These are phyloP conservation scores for Melitaea athalia DNA, from an alignment of 2,888 invertebrate species.

Conservation along the genomic window DNA sequence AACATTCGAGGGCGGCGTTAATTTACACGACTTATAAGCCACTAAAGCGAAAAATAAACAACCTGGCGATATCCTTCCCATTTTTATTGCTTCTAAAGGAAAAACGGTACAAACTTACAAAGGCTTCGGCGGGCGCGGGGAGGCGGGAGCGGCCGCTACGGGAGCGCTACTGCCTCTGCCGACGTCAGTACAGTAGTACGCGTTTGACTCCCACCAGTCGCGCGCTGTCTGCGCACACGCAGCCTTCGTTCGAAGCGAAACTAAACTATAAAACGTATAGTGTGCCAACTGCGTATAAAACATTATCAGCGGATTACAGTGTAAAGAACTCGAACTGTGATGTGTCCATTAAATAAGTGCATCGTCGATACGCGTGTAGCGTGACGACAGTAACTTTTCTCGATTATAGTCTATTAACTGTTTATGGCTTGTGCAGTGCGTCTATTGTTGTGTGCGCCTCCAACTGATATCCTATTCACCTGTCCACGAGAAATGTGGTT, in stretches of 20 bases:
- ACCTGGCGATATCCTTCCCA: conserved; percentile 74
- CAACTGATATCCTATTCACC: conserved; percentile 63
- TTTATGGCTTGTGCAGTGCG: conserved; percentile 74
- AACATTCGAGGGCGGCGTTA: conserved; percentile 67
- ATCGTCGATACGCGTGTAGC: conserved; percentile 39
- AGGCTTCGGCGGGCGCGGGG: conserved; percentile 61
- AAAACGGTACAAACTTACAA: conserved; percentile 68
- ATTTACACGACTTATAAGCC: conserved; percentile 79
- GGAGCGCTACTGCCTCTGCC: conserved; percentile 80
- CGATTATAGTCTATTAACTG: conserved; percentile 64
- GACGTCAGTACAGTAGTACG: conserved; percentile 72
- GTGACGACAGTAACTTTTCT: conserved; percentile 49
- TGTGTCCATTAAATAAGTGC: conserved; percentile 50
- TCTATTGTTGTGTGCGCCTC: conserved; percentile 70
- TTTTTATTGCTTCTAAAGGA: conserved; percentile 76
- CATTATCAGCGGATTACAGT: conserved; percentile 70
- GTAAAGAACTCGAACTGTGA: conserved; percentile 50
- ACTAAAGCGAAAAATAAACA: conserved; percentile 81
- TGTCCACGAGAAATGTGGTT: conserved; percentile 46
- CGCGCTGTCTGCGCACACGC: conserved; percentile 74
- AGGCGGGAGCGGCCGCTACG: conserved; percentile 55
- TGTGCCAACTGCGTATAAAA: conserved; percentile 48
- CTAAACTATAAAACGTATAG: conserved; percentile 44
- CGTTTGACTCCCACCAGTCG: conserved; percentile 74
- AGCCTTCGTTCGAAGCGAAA: conserved; percentile 55